Evolutionary conservation across 1,140 invertebrate species (phyloP).

Genomic region (Lepidotrigona ventralis): DNA sequence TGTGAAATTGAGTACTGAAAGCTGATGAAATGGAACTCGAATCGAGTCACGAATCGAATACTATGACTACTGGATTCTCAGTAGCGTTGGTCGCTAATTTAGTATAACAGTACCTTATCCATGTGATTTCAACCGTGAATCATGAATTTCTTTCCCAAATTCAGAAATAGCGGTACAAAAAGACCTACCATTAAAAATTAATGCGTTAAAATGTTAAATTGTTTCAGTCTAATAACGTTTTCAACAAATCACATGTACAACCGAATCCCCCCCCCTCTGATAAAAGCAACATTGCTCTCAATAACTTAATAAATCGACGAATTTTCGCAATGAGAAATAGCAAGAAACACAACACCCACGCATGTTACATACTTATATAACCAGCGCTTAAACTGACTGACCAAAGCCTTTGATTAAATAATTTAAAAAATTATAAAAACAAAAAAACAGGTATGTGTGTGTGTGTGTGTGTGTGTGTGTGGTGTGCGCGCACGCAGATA

Average conservation of each 20-base stretch:
- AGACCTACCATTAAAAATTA: background rate
- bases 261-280: too few species aligned
- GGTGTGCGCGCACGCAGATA: constrained; percentile 49
- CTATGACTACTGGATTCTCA: background rate
- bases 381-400: constrained; percentile 25
- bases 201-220: background rate
- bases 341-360: constrained; percentile 5
- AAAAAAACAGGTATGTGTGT: constrained; percentile 29
- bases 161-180: background rate
- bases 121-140: background rate
- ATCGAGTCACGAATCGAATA: background rate
- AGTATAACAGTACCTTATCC: background rate
- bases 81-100: constrained; percentile 13
- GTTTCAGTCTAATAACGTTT: background rate
- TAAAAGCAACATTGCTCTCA: background rate
- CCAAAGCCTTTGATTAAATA: constrained; percentile 55
- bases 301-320: constrained; percentile 24
- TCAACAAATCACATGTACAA: too few species aligned
- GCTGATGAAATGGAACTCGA: background rate
- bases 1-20: background rate
- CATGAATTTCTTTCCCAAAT: background rate
- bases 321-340: background rate
- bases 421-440: constrained; percentile 58
- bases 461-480: background rate
- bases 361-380: constrained; percentile 24